Evolutionary conservation across 2,888 invertebrate species (phyloP).

Genomic region (Saturnia japonica): DNA sequence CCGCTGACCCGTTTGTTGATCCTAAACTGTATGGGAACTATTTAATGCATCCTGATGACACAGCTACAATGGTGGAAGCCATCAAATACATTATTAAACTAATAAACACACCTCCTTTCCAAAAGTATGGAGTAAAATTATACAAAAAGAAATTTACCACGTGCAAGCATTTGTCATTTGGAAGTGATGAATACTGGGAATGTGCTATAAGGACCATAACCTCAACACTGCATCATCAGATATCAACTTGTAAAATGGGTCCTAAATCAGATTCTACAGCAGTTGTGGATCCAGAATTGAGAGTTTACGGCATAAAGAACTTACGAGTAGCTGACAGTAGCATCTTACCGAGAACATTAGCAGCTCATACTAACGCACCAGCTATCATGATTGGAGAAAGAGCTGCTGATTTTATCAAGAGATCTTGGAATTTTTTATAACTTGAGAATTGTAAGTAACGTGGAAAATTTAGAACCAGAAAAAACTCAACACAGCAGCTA

Average conservation of each 20-base stretch:
- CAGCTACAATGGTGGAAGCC: slow-evolving; percentile 82
- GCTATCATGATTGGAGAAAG: slow-evolving; percentile 89
- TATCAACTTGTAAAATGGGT: slow-evolving; percentile 87
- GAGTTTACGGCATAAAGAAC: slow-evolving; percentile 82
- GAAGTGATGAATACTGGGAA: slow-evolving; percentile 85
- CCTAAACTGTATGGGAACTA: slow-evolving; percentile 89
- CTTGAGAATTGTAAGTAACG: neutral
- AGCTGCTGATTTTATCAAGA: slow-evolving; percentile 84
- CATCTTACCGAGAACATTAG: slow-evolving; percentile 84
- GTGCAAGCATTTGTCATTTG: slow-evolving; percentile 77
- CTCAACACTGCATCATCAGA: slow-evolving; percentile 85
- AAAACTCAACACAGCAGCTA: neutral
- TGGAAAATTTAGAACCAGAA: neutral
- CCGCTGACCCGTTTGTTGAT: slow-evolving; percentile 83
- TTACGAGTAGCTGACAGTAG: slow-evolving; percentile 87
- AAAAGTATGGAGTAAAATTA: slow-evolving; percentile 81
- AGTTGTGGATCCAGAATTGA: slow-evolving; percentile 84
- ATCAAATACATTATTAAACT: slow-evolving; percentile 80
- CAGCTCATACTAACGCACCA: slow-evolving; percentile 85
- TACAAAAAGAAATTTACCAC: slow-evolving; percentile 79
- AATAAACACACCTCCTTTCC: slow-evolving; percentile 81
- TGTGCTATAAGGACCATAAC: slow-evolving; percentile 83
- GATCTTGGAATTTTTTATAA: slow-evolving; percentile 65
- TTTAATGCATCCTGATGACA: slow-evolving; percentile 83
- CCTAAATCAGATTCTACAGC: slow-evolving; percentile 79